Conservation (phyloP, 2,113 vertebrate genomes). For the Chaenogobius annularis region DNA sequence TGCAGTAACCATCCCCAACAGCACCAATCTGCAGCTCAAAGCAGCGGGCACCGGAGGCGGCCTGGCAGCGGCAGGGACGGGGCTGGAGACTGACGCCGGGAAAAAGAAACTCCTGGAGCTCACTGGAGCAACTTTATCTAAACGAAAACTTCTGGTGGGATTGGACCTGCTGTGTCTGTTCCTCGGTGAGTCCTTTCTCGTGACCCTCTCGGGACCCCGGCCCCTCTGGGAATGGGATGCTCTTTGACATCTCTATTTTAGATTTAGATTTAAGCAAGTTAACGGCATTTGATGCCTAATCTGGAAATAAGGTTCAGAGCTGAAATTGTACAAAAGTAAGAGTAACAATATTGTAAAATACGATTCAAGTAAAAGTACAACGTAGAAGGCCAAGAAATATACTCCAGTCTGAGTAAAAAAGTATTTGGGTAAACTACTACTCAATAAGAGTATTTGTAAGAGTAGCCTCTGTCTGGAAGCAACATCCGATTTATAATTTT, state of each 20-base stretch:
- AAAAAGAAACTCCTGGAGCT: slow-evolving; percentile 43
- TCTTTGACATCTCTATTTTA: not conserved
- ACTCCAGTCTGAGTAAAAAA: too few species aligned
- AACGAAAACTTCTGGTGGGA: slow-evolving; percentile 62
- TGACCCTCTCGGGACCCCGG: not conserved
- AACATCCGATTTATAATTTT: too few species aligned
- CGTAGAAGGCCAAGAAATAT: too few species aligned
- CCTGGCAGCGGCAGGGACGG: slow-evolving; percentile 22
- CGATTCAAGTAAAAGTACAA: too few species aligned
- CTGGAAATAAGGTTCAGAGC: not conserved
- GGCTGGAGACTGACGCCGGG: slow-evolving; percentile 47
- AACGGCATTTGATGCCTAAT: not conserved
- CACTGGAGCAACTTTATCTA: slow-evolving; percentile 53
- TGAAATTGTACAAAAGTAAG: too few species aligned
- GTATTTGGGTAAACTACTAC: too few species aligned
- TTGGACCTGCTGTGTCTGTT: slow-evolving; percentile 68
- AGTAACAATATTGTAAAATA: too few species aligned
- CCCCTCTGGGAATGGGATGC: too few species aligned
- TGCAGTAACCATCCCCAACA: slow-evolving; percentile 9
- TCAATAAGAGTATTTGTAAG: too few species aligned
- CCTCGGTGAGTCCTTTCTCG: slow-evolving; percentile 53
- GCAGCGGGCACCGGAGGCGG: slow-evolving; percentile 39
- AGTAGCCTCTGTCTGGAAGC: too few species aligned
- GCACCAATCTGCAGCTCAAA: slow-evolving; percentile 56
- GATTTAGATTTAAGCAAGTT: not conserved